Evolutionary conservation across 2,113 vertebrate genomes (phyloP).

Genomic region (Petaurus breviceps): DNA sequence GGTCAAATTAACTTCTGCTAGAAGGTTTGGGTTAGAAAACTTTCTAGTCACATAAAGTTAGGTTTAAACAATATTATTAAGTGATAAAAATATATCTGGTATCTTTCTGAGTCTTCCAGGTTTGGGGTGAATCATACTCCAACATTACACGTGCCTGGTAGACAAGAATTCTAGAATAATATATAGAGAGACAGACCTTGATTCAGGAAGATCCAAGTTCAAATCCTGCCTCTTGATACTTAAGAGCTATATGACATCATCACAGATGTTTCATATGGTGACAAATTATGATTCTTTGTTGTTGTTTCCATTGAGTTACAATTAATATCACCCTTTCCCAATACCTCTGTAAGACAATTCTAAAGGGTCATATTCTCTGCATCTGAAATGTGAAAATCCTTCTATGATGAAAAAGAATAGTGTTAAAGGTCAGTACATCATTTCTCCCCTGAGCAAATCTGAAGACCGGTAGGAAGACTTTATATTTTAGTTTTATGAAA

Average conservation of each 20-base stretch:
- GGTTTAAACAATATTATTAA: not conserved
- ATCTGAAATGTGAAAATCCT: not conserved
- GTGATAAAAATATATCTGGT: not conserved
- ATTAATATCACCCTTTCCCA: not conserved
- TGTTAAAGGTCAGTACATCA: not conserved
- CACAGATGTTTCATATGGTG: not conserved
- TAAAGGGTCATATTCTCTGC: not conserved
- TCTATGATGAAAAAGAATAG: not conserved
- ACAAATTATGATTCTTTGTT: not conserved
- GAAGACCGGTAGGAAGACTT: not conserved
- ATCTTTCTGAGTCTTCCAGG: not conserved
- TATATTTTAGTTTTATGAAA: not conserved
- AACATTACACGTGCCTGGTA: not conserved
- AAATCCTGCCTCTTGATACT: not conserved
- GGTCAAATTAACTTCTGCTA: not conserved
- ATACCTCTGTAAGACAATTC: not conserved
- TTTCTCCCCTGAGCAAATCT: not conserved
- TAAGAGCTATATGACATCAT: not conserved
- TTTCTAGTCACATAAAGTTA: not conserved
- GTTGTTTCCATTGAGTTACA: not conserved
- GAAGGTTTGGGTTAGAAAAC: not conserved
- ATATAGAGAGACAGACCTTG: not conserved
- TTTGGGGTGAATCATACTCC: not conserved
- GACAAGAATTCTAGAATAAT: not conserved
- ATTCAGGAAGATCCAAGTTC: not conserved